Evolutionary conservation across 2,888 invertebrate species (phyloP).

Genomic region (Lysandra coridon): DNA sequence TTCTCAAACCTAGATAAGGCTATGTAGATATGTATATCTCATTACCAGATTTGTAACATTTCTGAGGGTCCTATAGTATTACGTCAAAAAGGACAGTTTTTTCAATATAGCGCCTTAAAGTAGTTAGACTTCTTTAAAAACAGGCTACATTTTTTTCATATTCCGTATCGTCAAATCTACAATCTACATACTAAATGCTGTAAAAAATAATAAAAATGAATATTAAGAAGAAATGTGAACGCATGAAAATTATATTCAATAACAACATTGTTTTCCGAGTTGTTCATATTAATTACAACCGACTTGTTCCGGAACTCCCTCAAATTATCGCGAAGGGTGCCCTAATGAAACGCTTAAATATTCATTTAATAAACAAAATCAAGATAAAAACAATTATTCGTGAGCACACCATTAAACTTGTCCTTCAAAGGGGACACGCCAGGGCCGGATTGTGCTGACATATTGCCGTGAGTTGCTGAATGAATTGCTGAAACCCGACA

Average conservation of each 20-base stretch:
- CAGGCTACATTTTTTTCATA: too few species aligned
- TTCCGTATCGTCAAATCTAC: too few species aligned
- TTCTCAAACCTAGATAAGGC: too few species aligned
- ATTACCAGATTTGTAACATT: too few species aligned
- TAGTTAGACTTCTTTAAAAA: too few species aligned
- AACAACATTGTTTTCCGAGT: not conserved
- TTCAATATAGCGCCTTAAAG: too few species aligned
- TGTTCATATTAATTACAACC: slow-evolving; percentile 2
- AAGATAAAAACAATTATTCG: slow-evolving; percentile 38
- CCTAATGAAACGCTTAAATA: not conserved
- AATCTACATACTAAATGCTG: too few species aligned
- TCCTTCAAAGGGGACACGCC: slow-evolving; percentile 60
- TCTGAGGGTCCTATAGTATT: too few species aligned
- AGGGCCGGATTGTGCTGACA: slow-evolving; percentile 67
- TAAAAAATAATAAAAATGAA: not conserved
- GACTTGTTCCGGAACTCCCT: not conserved
- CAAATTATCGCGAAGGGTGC: not conserved
- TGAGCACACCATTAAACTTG: slow-evolving; percentile 55
- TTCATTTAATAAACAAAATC: slow-evolving; percentile 22
- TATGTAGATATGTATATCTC: too few species aligned
- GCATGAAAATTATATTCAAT: not conserved
- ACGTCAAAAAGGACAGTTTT: too few species aligned
- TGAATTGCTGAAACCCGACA: slow-evolving; percentile 46
- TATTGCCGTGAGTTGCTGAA: slow-evolving; percentile 49
- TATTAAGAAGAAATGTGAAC: not conserved